These are phyloP conservation scores for Rallus crepitans DNA, from an alignment of 2,797 vertebrate genomes.

Conservation along the genomic window DNA sequence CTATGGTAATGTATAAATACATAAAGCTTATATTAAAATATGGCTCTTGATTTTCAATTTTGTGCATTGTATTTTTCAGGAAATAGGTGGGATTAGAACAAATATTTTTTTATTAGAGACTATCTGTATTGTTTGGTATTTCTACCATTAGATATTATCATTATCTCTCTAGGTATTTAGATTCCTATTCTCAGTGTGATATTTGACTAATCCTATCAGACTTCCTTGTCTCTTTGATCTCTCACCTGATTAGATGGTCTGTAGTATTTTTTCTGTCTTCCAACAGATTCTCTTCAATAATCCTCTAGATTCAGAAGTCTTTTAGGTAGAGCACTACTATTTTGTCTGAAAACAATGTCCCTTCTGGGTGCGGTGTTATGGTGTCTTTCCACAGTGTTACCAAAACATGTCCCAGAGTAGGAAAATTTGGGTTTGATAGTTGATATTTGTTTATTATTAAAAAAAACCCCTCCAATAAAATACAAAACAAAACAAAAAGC, in stretches of 20 bases:
- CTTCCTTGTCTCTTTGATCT: conserved; percentile 13
- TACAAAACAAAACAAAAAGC: not conserved
- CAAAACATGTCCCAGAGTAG: not conserved
- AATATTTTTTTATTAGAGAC: not conserved
- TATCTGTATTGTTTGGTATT: not conserved
- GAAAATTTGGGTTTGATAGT: not conserved
- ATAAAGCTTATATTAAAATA: not conserved
- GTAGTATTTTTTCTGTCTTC: not conserved
- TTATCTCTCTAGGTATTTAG: not conserved
- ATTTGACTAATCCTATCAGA: conserved; percentile 16
- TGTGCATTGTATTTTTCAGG: not conserved
- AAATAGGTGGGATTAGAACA: not conserved
- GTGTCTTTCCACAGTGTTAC: not conserved
- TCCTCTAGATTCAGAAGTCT: not conserved
- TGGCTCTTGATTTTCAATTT: not conserved
- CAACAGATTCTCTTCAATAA: not conserved
- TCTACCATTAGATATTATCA: not conserved
- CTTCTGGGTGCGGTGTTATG: not conserved
- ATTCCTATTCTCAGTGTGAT: not conserved
- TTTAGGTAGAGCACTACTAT: not conserved
- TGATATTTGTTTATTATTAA: not conserved
- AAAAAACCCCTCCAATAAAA: not conserved
- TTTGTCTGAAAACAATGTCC: not conserved
- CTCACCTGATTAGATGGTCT: conserved; percentile 21
- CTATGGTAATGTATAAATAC: not conserved